These are phyloP conservation scores for Hydroisotoma schaefferi DNA, from an alignment of 2,888 invertebrate genomes.

Conservation along the genomic window DNA sequence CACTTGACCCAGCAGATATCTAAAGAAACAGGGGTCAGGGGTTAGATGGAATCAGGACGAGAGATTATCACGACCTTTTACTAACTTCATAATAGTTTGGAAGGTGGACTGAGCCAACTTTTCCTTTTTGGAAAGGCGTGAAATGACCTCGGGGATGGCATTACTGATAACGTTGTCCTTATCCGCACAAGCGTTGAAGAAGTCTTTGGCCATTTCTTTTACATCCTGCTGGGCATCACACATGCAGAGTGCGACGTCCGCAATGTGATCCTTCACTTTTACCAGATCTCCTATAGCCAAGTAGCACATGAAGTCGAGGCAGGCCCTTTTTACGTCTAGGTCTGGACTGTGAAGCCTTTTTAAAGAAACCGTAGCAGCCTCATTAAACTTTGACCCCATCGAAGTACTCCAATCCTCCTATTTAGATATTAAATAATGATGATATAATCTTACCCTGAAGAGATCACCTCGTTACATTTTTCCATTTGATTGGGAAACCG, in stretches of 20 bases:
- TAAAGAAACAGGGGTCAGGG: conserved; percentile 2
- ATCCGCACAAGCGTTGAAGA: conserved; percentile 41
- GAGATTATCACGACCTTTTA: not conserved
- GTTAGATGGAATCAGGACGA: not conserved
- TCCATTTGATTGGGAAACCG: conserved; percentile 48
- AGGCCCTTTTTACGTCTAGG: conserved; percentile 33
- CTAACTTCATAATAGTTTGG: conserved; percentile 43
- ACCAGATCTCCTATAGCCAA: conserved; percentile 44
- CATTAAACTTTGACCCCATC: not conserved
- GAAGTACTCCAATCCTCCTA: not conserved
- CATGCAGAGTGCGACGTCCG: conserved; percentile 38
- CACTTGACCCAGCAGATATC: conserved; percentile 34
- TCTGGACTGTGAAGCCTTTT: conserved; percentile 29
- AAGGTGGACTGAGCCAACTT: conserved; percentile 35
- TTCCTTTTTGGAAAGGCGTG: conserved; percentile 31
- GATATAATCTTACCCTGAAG: conserved; percentile 27
- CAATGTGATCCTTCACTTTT: conserved; percentile 40
- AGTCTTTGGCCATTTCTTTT: conserved; percentile 43
- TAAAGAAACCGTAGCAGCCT: not conserved
- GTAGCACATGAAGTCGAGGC: conserved; percentile 45
- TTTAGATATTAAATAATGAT: conserved; percentile 4
- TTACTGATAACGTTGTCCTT: conserved; percentile 45
- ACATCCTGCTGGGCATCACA: conserved; percentile 17
- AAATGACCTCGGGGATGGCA: conserved; percentile 44
- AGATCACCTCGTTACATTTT: conserved; percentile 35